Base-by-base conservation (phyloP, 2,888 invertebrate species). In the Carabus problematicus region DNA sequence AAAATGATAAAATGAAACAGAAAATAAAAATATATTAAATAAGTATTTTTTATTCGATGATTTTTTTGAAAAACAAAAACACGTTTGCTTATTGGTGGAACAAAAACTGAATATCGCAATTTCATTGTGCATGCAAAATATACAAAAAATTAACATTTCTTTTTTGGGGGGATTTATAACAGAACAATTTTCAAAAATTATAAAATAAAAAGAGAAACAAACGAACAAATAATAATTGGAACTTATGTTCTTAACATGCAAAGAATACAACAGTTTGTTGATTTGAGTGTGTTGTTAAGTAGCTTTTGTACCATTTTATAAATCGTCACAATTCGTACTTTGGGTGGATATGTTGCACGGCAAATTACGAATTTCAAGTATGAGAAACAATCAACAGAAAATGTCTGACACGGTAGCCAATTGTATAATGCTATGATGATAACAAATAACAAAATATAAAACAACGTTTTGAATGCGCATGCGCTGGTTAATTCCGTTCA, bases 401-500 rank as follows among this genome's bases (percentile, higher is more conserved):
- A 54, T 39, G 1, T 43, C 29, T 29, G 29, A 29, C 39, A 49
- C 41, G 16, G 41, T 45, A 18, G 29, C 29, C 29, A 29, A 29
- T 29, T 29, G 29, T 29, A 29, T 29, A 29, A 29, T 29, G 29
- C 6, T 29, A 19, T 41, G 42, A 52, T 49, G 52, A 56, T 29
- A 66, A 66, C 67, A 67, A 67, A 67, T 67, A 67, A 67, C 67
- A 67, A 67, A 67, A 67, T 67, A 67, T 67, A 60, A 52, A 64
- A 67, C 59, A 67, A 67, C 59, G 16, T 58, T 47, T 66, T 42
- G 39, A 58, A 52, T 56, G 56, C 56, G 54, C 43, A 18, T 52
- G 52, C 63, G 63, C 52, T 19, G 42, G 61, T 40, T 40, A 63
- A 18, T 56, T 56, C 55, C 8, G 54, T 18, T 54, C 54, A 64